Evolutionary conservation across 2,888 invertebrate genomes (phyloP).

Genomic region (Eupithecia centaureata): DNA sequence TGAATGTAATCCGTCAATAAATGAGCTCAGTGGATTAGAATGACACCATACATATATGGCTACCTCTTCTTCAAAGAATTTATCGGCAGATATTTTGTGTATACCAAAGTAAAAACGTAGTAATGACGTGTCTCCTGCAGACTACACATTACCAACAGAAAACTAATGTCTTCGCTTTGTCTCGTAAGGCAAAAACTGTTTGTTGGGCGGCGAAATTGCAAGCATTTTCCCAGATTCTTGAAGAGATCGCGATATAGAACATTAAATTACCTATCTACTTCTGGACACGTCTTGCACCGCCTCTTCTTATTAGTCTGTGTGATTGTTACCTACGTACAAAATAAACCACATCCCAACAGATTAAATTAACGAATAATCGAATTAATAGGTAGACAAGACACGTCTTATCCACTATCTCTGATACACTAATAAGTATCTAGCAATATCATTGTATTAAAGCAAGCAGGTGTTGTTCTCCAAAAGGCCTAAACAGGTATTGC

Average conservation of each 20-base stretch:
- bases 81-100: not conserved
- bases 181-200: conserved; percentile 12
- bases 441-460: conserved; percentile 14
- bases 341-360: too few relatives aligned
- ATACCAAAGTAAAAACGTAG: not conserved
- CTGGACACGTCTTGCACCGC: not conserved
- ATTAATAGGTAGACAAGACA: too few relatives aligned
- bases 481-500: conserved; percentile 37
- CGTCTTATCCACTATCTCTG: not conserved
- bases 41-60: too few relatives aligned
- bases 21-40: too few relatives aligned
- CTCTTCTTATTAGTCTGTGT: not conserved
- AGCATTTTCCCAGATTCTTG: conserved; percentile 2
- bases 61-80: too few relatives aligned
- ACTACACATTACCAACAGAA: conserved; percentile 4
- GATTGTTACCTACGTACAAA: not conserved
- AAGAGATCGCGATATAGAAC: not conserved
- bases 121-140: conserved; percentile 6
- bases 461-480: conserved; percentile 30
- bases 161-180: conserved; percentile 10
- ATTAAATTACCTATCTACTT: not conserved
- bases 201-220: conserved; percentile 6
- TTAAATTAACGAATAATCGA: too few relatives aligned
- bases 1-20: too few relatives aligned
- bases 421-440: not conserved